Conservation (phyloP, 2,888 invertebrate genomes). For the Ophraella communa region DNA sequence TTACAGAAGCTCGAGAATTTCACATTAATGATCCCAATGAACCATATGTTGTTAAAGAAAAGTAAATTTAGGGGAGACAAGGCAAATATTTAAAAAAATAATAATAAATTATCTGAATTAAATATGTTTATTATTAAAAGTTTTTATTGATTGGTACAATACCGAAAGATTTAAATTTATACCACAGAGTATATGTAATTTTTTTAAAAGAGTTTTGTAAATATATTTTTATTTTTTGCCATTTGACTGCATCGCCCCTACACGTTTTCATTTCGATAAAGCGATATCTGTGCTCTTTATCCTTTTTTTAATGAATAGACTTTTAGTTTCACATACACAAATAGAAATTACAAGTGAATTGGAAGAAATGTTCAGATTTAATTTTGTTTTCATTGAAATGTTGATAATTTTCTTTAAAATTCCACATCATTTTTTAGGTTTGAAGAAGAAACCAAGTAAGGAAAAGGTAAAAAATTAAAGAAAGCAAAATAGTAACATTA, state of each 20-base stretch:
- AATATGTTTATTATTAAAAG: background rate
- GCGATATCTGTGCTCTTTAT: constrained; percentile 5
- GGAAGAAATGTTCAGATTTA: no score
- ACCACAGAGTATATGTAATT: no score
- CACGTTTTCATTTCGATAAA: constrained; percentile 8
- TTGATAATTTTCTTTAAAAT: no score
- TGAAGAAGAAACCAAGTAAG: no score
- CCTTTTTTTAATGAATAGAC: constrained; percentile 9
- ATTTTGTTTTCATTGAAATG: no score
- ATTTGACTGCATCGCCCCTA: background rate
- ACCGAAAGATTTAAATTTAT: no score
- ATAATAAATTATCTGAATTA: background rate
- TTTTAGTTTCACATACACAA: constrained; percentile 13
- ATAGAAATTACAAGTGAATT: constrained; percentile 7
- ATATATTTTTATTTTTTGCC: background rate
- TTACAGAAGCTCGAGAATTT: constrained; percentile 32
- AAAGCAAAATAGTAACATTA: no score
- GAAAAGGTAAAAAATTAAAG: no score
- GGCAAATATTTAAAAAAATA: background rate
- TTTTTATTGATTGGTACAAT: no score
- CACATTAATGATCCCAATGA: constrained; percentile 39
- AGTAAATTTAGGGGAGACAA: constrained; percentile 8
- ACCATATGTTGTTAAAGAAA: constrained; percentile 35
- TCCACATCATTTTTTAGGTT: no score
- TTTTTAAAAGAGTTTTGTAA: background rate